A percentile compares a stretch with the other conserved stretches of the same genome.
Conservation (phyloP, 1,140 invertebrate species). For the Lysiphlebus fabarum region DNA sequence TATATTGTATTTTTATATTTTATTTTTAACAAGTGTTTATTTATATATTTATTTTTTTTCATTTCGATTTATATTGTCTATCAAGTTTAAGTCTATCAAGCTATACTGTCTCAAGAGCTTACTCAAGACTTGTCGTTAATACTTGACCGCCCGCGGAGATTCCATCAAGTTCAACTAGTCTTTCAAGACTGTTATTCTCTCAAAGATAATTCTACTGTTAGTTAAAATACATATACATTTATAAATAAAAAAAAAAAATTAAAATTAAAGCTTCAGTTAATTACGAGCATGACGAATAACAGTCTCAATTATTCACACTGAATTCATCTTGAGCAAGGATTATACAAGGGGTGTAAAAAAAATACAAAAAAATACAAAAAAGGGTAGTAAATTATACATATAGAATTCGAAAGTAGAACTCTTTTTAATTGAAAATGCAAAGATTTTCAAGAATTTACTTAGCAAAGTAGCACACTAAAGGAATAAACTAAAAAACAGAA, state of each 20-base stretch:
- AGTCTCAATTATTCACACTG: too few species aligned
- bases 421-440: constrained; percentile 36
- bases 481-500: background rate
- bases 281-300: background rate
- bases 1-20: constrained; percentile 12
- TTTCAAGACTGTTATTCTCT: too few species aligned
- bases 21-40: constrained; percentile 4
- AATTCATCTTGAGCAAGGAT: too few species aligned
- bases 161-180: too few species aligned
- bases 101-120: too few species aligned
- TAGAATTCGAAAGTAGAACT: constrained; percentile 28
- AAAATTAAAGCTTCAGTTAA: background rate
- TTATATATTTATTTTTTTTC: constrained; percentile 12
- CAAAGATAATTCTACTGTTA: too few species aligned
- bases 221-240: too few species aligned
- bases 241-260: background rate
- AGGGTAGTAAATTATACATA: background rate
- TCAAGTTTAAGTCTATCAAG: too few species aligned
- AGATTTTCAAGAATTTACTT: constrained; percentile 20
- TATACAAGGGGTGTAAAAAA: background rate
- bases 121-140: too few species aligned
- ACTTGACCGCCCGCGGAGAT: too few species aligned
- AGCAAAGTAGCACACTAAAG: background rate
- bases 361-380: constrained; percentile 29
- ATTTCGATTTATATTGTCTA: background rate